Evolutionary conservation across 37 sponge, comb jelly and placozoan genomes (phyloP).

Genomic region (Ephydatia muelleri): DNA sequence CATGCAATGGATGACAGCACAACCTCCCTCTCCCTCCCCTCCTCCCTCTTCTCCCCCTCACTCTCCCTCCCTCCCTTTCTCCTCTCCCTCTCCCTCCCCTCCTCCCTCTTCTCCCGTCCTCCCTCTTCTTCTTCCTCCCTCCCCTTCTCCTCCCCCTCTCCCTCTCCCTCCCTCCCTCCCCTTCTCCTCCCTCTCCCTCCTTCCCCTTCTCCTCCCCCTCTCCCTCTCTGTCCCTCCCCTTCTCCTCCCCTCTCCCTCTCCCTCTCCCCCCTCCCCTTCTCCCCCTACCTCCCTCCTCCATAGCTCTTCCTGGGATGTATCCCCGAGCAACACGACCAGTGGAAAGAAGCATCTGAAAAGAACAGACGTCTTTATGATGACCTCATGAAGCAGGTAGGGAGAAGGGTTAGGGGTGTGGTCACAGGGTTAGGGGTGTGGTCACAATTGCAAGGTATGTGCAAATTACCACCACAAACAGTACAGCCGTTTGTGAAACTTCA

Average conservation of each 20-base stretch:
- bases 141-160: not conserved
- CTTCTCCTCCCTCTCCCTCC: constrained; percentile 8
- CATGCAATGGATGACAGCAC: not conserved
- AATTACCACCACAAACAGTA: not conserved
- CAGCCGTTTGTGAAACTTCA: too few relatives aligned
- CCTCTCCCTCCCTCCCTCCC: not conserved
- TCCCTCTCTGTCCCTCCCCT: not conserved
- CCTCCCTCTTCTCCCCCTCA: not conserved
- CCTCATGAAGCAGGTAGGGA: constrained; percentile 63
- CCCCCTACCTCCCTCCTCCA: constrained; percentile 7
- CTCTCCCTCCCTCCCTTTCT: not conserved
- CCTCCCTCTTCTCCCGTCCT: not conserved
- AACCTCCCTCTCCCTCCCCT: constrained; percentile 1
- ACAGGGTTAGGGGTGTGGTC: too few relatives aligned
- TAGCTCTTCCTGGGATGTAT: constrained; percentile 73
- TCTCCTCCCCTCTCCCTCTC: constrained; percentile 1
- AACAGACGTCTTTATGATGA: constrained; percentile 45
- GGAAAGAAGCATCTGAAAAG: constrained; percentile 30
- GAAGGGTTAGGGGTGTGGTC: too few relatives aligned
- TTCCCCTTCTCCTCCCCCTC: not conserved
- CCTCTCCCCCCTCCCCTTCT: constrained; percentile 12
- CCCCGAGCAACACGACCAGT: constrained; percentile 65
- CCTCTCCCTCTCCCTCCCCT: constrained; percentile 4
- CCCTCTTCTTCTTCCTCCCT: too few relatives aligned
- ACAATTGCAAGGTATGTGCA: constrained; percentile 65